These are phyloP conservation scores for Lumbricus terrestris DNA, from an alignment of 2,888 invertebrate species.

Conservation along the genomic window DNA sequence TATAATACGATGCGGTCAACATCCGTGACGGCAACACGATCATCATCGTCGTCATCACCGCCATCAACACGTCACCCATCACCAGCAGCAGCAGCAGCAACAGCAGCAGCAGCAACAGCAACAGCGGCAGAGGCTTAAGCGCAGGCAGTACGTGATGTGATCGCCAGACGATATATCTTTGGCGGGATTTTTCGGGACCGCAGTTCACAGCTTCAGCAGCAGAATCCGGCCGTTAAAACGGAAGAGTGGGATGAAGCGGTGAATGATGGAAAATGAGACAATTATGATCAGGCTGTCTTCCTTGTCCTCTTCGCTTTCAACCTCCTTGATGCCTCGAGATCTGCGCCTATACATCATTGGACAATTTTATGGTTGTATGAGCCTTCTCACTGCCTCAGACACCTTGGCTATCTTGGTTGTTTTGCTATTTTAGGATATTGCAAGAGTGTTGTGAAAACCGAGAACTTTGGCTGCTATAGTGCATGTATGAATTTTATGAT, in stretches of 20 bases:
- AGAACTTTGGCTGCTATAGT: background rate
- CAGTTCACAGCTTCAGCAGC: constrained; percentile 3
- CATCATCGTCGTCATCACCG: too few species aligned
- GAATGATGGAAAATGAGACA: background rate
- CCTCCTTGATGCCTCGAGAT: background rate
- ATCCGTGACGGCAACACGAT: background rate
- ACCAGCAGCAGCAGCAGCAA: background rate
- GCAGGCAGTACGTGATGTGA: background rate
- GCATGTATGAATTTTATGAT: background rate
- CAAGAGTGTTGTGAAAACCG: background rate
- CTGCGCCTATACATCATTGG: background rate
- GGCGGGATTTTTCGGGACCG: constrained; percentile 3
- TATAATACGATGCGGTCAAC: background rate
- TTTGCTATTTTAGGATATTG: background rate
- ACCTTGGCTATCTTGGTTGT: background rate
- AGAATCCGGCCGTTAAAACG: background rate
- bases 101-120: too few species aligned
- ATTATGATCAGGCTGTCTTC: background rate
- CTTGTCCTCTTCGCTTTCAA: background rate
- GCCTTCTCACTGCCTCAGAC: background rate
- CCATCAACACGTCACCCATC: background rate
- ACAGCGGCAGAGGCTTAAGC: background rate
- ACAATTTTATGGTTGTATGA: background rate
- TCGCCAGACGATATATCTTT: background rate
- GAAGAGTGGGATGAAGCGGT: background rate